phyloP scores from a whole-genome alignment of 2,888 invertebrate genomes.

The Hydrotaea diabolus region DNA sequence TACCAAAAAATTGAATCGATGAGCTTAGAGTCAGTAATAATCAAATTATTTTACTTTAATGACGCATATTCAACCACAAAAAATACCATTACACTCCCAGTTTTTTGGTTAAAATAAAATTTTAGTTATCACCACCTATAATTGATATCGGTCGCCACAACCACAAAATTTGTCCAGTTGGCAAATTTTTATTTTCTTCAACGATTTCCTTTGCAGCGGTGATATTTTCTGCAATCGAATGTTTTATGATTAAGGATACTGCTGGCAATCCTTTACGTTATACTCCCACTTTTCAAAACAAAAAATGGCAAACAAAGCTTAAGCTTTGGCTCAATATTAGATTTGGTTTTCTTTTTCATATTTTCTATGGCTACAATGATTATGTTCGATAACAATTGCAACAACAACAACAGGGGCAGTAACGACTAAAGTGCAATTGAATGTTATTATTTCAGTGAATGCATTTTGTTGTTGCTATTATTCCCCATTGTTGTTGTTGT shows the following conservation, averaged over 20 bases:
- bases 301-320: conserved; percentile 39
- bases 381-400: conserved; percentile 53
- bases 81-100: too few species aligned
- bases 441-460: conserved; percentile 68
- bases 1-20: too few species aligned
- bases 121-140: too few species aligned
- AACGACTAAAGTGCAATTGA: conserved; percentile 68
- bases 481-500: conserved; percentile 32
- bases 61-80: too few species aligned
- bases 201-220: too few species aligned
- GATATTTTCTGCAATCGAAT: too few species aligned
- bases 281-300: conserved; percentile 36
- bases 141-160: too few species aligned
- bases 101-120: too few species aligned
- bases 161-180: too few species aligned
- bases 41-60: too few species aligned
- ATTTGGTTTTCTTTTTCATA: conserved; percentile 49
- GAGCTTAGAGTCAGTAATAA: too few species aligned
- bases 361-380: conserved; percentile 54
- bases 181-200: too few species aligned
- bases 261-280: conserved; percentile 59
- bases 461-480: conserved; percentile 70
- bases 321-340: conserved; percentile 24
- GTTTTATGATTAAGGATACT: neutral
- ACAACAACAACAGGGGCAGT: neutral